phyloP scores from a whole-genome alignment of 2,888 invertebrate genomes.

The Dryobotodes eremita region DNA sequence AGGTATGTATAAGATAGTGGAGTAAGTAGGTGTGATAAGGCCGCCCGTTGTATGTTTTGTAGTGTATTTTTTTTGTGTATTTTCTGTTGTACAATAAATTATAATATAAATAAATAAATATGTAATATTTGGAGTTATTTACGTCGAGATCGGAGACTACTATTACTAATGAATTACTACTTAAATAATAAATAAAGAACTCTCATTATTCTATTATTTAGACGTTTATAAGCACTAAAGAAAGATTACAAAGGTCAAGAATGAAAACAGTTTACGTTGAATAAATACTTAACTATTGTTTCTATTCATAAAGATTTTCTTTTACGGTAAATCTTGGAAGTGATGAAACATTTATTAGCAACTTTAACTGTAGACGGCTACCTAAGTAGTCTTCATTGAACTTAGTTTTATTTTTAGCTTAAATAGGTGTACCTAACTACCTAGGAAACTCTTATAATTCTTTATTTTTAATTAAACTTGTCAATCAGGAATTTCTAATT shows the following conservation, averaged over 20 bases:
- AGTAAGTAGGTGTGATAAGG: not conserved
- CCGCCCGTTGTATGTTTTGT: not conserved
- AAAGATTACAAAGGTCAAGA: constrained; percentile 35
- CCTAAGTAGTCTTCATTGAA: not conserved
- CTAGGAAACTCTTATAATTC: not conserved
- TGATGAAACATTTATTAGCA: not conserved
- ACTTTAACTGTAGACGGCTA: not conserved
- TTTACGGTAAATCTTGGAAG: not conserved
- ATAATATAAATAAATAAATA: not conserved
- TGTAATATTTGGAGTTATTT: not conserved
- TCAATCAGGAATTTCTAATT: not conserved
- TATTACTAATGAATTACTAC: not conserved
- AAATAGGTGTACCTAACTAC: not conserved
- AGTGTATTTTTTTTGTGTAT: not conserved
- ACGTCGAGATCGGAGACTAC: not conserved
- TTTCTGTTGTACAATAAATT: not conserved
- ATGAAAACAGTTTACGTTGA: constrained; percentile 27
- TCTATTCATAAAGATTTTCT: constrained; percentile 17
- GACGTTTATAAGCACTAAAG: not conserved
- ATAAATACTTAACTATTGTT: constrained; percentile 33
- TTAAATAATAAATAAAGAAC: not conserved
- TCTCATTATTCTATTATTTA: not conserved
- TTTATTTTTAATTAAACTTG: not conserved
- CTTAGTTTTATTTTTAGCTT: not conserved
- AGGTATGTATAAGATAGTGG: not conserved